Percentiles rank a stretch among this genome's conserved stretches.
phyloP scores from a whole-genome alignment of 2,797 vertebrate species.

The Nasua narica region DNA sequence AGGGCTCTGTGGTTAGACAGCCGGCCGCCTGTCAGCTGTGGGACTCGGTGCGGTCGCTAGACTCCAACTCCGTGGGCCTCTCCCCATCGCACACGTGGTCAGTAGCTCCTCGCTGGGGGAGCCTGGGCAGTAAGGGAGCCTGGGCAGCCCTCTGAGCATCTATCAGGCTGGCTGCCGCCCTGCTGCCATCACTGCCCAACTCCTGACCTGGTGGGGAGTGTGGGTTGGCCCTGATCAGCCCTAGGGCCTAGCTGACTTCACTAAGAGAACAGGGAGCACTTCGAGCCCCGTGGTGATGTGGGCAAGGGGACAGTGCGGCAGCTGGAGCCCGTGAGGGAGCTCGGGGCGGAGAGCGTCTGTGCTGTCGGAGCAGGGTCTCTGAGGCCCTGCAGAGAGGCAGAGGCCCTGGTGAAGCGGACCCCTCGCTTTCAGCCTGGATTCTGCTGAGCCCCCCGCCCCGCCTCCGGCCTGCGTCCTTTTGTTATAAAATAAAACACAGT shows the following conservation, averaged over 20 bases:
- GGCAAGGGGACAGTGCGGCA: not conserved
- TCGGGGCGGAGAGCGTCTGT: fast-evolving
- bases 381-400: not conserved
- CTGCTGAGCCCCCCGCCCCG: not conserved
- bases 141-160: not conserved
- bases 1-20: not conserved
- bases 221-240: not conserved
- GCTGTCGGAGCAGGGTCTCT: not conserved
- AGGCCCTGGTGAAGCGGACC: not conserved
- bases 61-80: too few species aligned
- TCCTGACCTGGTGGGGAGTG: not conserved
- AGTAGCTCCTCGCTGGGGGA: not conserved
- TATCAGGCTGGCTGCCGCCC: not conserved
- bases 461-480: too few species aligned
- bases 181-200: too few species aligned
- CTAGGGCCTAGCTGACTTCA: not conserved
- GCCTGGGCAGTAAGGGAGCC: not conserved
- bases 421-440: not conserved
- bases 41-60: not conserved
- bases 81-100: not conserved
- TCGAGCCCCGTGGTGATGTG: not conserved
- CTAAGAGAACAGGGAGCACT: not conserved
- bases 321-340: not conserved
- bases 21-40: not conserved
- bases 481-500: not conserved